These are phyloP conservation scores for Dendrolimus punctatus DNA, from an alignment of 1,140 invertebrate genomes.

Conservation along the genomic window DNA sequence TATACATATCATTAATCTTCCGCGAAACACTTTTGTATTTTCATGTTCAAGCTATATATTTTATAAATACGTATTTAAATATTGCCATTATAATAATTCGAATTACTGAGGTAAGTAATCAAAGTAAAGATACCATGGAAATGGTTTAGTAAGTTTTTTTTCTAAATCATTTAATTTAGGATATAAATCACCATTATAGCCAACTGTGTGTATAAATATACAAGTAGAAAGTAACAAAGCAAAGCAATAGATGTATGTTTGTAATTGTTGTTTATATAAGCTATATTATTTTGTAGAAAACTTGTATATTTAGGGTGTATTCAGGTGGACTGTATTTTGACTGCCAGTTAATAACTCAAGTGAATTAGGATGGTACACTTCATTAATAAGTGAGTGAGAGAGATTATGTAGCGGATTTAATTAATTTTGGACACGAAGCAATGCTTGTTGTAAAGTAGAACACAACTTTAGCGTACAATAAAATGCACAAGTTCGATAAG, in stretches of 20 bases:
- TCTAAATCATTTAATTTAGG: neutral
- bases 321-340: no score
- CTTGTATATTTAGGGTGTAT: slow-evolving; percentile 17
- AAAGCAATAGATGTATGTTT: slow-evolving; percentile 36
- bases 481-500: no score
- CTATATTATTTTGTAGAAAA: slow-evolving; percentile 54
- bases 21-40: neutral
- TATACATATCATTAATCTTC: neutral
- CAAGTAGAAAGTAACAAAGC: slow-evolving; percentile 15
- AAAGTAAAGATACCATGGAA: neutral
- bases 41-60: neutral
- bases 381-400: no score
- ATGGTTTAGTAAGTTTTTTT: neutral
- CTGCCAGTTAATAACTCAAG: no score
- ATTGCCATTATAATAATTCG: no score
- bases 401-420: no score
- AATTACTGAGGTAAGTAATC: no score
- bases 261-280: slow-evolving; percentile 33
- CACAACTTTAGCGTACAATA: no score
- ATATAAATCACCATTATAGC: neutral
- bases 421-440: no score
- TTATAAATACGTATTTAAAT: neutral
- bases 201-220: slow-evolving; percentile 4
- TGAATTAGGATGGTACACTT: no score
- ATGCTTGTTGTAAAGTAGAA: no score